Base-by-base conservation (phyloP, 2,113 vertebrate species). In the Plecotus auritus region DNA sequence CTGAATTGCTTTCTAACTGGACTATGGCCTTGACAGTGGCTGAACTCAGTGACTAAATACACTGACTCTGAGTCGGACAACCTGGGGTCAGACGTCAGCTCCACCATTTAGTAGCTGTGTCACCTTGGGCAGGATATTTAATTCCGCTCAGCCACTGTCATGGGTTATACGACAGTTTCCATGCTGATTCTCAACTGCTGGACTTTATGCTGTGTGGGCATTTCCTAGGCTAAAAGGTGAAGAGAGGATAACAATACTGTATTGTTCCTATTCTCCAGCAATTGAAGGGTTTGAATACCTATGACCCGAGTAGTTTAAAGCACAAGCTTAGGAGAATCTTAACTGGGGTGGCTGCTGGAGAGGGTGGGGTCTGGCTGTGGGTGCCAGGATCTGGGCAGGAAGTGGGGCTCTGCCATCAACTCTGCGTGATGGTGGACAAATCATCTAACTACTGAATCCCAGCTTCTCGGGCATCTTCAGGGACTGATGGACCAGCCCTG, bases 401-500 rank as follows among this genome's bases (percentile, higher is more conserved):
- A 81, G 37, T 4, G 1, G 9, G 12, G 80, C 47, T 42, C 56
- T 32, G 56, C 37, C 45, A 26, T 8, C 12, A 18, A 14, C 3
- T 13, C 26, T n/a, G 32, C 54, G 10, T 0, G 67, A 37, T 2
- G 8, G 32, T 14, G 35, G 77, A 26, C 23, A 17, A 28, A 30
- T 47, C 66, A 32, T 13, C 84, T 42, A 8, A 26, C 83, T 51
- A 5, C 32, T 32, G 30, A 35, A 26, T 12, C 35, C 30, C 45
- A 45, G 37, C 40, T 47, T 45, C 86, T n/a, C 26, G 4, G 9
- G 1, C 2, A 0, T 23, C 69, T 3, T 23, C 70, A 69, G n/a
- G 22, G 83, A 42, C 0, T 0, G 16, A 5, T 13, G 37, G 26
- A 51, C 5, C 4, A 11, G 47, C 32, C 32, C 18, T 5, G 12